A percentile compares a stretch with the other conserved stretches of the same genome.
phyloP scores from a whole-genome alignment of 2,797 vertebrate species.

The Amblyopsis hoosieri region DNA sequence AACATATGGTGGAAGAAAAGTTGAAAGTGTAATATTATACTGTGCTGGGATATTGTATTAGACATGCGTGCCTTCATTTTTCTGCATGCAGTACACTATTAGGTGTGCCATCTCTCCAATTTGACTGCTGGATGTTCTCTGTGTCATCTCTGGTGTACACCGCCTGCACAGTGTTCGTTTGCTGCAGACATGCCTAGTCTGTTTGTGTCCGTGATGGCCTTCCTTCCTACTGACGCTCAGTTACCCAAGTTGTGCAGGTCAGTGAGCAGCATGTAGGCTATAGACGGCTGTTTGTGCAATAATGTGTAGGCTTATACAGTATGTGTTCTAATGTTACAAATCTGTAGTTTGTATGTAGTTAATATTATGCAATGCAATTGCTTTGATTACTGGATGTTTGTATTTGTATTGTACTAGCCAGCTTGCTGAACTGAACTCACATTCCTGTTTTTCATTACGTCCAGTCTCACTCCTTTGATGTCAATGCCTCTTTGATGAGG shows the following conservation, averaged over 20 bases:
- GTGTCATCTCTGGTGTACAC: neutral
- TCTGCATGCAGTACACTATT: neutral
- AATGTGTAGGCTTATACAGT: neutral
- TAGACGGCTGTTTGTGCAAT: neutral
- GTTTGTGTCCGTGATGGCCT: constrained; percentile 17
- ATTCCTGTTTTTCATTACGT: neutral
- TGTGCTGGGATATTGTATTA: no score
- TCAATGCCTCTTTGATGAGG: neutral
- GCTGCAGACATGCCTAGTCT: constrained; percentile 18
- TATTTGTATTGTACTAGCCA: neutral
- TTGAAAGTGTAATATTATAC: no score
- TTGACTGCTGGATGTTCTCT: neutral
- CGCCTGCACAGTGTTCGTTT: neutral
- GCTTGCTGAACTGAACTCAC: neutral
- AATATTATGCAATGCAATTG: neutral
- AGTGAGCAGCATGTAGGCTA: neutral
- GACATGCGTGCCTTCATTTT: neutral
- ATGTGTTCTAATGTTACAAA: neutral
- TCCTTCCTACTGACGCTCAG: constrained; percentile 17
- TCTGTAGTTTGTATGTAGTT: neutral
- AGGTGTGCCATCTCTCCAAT: neutral
- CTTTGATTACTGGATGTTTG: neutral
- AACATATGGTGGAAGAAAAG: no score
- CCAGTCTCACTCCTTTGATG: neutral
- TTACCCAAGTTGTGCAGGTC: constrained; percentile 31